Evolutionary conservation across 1,140 invertebrate species (phyloP), one percentile per base, ranked within the genome.

Genomic region (Drosophila chauvacae): DNA sequence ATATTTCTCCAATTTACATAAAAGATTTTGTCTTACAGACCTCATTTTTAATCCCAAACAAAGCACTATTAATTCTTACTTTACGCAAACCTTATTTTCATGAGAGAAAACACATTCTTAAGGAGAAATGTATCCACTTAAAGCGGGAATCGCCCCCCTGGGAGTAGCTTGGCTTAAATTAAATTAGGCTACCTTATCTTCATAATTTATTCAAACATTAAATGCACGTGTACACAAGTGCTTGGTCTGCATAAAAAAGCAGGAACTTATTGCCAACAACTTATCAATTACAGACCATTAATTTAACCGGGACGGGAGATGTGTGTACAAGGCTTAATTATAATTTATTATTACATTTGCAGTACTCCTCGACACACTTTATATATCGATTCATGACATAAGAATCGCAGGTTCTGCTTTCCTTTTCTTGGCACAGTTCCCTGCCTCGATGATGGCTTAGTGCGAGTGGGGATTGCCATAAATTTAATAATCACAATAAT

Each of bases 401-500:
- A 33, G 48, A 66, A 44, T 42, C 23, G 65, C 42, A 42, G 42
- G 26, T 72, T 68, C 61, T 81, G 59, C 45, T 50, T 50, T 66
- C 47, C 41, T 37, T 58, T 55, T 48, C 59, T 66, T 44, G 57
- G 51, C 37, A 53, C 33, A 37, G 42, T 51, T 44, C 37, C 26
- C 69, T 33, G 57, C 33, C 26, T 50, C 58, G 30, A 37, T 26
- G 42, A 5, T 30, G 35, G 18, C 45, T 62, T 11, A 26, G 37
- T 39, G 47, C 44, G 37, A 26, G 41, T 75, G 81, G 51, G 64
- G 62, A 71, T 64, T 66, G 82, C 75, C 65, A 87, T 87, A 79
- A 86, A 86, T 87, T 82, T 63, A 79, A 87, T 86, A 87, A 87
- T 82, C 82, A 55, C 63, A 78, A 86, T 66, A 75, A 68, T 56